phyloP scores from a whole-genome alignment of 1,140 invertebrate genomes.

The Leptoteleia sp. region DNA sequence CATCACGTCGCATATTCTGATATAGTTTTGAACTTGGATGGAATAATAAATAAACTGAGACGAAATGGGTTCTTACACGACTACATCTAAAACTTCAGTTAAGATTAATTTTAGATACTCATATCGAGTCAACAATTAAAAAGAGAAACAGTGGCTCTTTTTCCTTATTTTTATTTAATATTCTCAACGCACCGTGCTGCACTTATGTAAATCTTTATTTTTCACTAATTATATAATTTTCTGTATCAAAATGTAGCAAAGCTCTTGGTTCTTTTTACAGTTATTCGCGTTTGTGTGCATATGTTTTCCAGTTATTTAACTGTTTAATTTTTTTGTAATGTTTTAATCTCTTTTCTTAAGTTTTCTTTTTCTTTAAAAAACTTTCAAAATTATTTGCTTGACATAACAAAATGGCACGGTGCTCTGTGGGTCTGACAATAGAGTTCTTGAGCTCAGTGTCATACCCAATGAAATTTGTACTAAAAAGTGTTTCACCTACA shows the following conservation, averaged over 20 bases:
- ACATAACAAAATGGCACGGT: too few species aligned
- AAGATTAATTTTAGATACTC: slow-evolving; percentile 49
- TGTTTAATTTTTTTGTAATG: too few species aligned
- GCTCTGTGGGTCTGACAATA: too few species aligned
- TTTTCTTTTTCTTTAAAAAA: too few species aligned
- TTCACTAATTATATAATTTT: slow-evolving; percentile 19
- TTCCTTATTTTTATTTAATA: slow-evolving; percentile 1
- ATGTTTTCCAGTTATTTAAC: too few species aligned
- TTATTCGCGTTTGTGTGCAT: slow-evolving; percentile 12
- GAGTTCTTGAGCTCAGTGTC: too few species aligned
- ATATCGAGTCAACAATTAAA: slow-evolving; percentile 50
- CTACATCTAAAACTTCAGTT: slow-evolving; percentile 50
- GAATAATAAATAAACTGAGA: slow-evolving; percentile 64
- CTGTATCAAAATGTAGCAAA: slow-evolving; percentile 50
- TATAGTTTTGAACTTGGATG: slow-evolving; percentile 51
- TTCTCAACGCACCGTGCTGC: slow-evolving; percentile 39
- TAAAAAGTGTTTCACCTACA: too few species aligned
- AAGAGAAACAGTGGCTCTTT: slow-evolving; percentile 45
- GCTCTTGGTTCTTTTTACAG: slow-evolving; percentile 14
- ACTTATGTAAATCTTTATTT: slow-evolving; percentile 2
- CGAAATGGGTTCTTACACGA: slow-evolving; percentile 43
- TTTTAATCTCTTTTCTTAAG: too few species aligned
- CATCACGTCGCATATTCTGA: slow-evolving; percentile 16
- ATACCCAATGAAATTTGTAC: too few species aligned
- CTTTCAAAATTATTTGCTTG: too few species aligned